Conservation (phyloP, 1,140 invertebrate genomes). For the Drosophila paulistorum region DNA sequence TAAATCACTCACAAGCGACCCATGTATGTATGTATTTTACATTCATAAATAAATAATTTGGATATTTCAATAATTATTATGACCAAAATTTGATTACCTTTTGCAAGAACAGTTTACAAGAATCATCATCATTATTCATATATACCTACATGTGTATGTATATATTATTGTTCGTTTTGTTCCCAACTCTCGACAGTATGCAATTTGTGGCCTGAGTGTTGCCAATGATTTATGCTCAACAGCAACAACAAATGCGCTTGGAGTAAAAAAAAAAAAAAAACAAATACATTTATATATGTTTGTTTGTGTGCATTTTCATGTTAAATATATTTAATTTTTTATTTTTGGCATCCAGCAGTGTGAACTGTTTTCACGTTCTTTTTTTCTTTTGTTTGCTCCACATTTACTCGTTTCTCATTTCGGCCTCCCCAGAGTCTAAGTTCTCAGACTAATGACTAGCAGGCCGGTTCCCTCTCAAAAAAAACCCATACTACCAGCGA, state of each 20-base stretch:
- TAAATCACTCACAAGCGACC: too few species aligned
- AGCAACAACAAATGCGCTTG: constrained; percentile 11
- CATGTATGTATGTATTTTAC: too few species aligned
- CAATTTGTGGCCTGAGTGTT: constrained; percentile 38
- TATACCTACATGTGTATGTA: not conserved
- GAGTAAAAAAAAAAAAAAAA: constrained; percentile 5
- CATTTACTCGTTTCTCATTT: constrained; percentile 19
- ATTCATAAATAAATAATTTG: not conserved
- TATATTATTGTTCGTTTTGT: constrained; percentile 22
- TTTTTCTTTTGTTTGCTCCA: not conserved
- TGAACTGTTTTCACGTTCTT: constrained; percentile 15
- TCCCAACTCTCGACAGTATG: constrained; percentile 21
- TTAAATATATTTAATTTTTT: constrained; percentile 19
- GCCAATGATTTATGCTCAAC: constrained; percentile 47
- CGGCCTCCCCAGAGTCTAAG: constrained; percentile 1
- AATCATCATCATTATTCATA: constrained; percentile 27
- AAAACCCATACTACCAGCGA: not conserved
- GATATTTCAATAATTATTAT: not conserved
- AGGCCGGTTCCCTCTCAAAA: not conserved
- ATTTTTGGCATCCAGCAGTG: constrained; percentile 18
- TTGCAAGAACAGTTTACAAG: not conserved
- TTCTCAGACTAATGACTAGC: constrained; percentile 44
- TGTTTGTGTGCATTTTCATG: constrained; percentile 1
- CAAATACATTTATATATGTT: not conserved
- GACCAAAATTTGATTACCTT: constrained; percentile 1